These are phyloP conservation scores for Eurystomus glaucurus DNA, from an alignment of 2,797 vertebrate genomes.

Conservation along the genomic window DNA sequence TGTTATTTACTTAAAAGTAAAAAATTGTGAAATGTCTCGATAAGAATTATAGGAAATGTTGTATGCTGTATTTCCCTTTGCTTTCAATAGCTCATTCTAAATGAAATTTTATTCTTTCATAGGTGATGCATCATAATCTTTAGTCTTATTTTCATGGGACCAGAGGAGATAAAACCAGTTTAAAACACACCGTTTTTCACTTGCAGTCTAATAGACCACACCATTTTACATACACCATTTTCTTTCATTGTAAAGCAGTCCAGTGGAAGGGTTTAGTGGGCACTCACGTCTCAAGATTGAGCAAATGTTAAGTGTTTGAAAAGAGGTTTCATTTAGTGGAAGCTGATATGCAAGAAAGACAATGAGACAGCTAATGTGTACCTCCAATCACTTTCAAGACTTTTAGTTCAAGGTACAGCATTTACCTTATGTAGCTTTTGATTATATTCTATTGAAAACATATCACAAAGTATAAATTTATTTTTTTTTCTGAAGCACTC, in stretches of 20 bases:
- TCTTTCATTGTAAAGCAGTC: not conserved
- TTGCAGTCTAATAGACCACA: not conserved
- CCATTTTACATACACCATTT: not conserved
- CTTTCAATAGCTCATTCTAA: conserved; percentile 10
- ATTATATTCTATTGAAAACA: conserved; percentile 26
- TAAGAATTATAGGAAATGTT: not conserved
- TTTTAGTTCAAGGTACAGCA: conserved; percentile 32
- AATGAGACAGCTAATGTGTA: conserved; percentile 9
- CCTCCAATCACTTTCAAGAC: conserved; percentile 36
- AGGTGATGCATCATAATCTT: not conserved
- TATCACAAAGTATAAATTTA: conserved; percentile 20
- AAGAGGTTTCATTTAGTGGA: conserved; percentile 16
- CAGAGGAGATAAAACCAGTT: not conserved
- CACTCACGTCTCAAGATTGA: not conserved
- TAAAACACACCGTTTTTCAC: not conserved
- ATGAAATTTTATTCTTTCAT: not conserved
- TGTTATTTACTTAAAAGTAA: not conserved
- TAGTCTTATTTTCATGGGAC: conserved; percentile 2
- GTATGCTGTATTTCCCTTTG: not conserved
- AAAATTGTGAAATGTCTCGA: not conserved
- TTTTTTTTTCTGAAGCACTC: conserved; percentile 2
- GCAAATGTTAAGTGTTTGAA: not conserved
- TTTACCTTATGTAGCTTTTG: conserved; percentile 31
- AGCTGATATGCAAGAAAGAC: conserved; percentile 7
- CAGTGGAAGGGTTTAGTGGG: not conserved